phyloP scores from a whole-genome alignment of 2,888 invertebrate genomes.

The Meiosimyza platycephala region DNA sequence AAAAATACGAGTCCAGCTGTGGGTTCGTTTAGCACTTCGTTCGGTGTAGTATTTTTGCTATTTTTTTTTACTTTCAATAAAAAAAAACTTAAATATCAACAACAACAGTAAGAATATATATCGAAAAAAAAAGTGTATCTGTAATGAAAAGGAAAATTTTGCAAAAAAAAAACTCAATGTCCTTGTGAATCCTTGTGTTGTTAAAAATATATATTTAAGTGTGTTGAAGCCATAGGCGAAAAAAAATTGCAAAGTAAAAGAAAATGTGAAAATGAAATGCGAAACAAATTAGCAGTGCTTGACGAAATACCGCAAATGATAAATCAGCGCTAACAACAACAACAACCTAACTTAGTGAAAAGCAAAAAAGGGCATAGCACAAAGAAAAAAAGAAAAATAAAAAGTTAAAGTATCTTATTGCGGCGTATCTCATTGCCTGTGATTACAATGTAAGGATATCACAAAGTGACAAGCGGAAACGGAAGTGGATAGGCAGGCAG shows the following conservation, averaged over 20 bases:
- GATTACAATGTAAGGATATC: slow-evolving; percentile 2
- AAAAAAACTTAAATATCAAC: background rate
- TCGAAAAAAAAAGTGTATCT: background rate
- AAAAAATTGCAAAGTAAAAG: too few species aligned
- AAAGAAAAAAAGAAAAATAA: slow-evolving; percentile 9
- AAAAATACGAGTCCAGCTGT: slow-evolving; percentile 11
- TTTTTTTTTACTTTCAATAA: background rate
- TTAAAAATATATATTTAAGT: background rate
- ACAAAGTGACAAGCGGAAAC: slow-evolving; percentile 26
- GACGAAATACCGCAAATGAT: slow-evolving; percentile 2
- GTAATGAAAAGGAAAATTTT: background rate
- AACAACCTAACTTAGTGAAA: background rate
- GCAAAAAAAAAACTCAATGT: too few species aligned
- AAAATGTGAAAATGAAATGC: background rate
- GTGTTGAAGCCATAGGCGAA: background rate
- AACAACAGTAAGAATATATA: background rate
- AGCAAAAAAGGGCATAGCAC: too few species aligned
- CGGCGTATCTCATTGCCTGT: background rate
- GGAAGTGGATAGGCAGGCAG: slow-evolving; percentile 7
- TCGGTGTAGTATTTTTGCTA: background rate
- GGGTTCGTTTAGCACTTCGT: background rate
- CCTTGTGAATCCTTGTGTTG: too few species aligned
- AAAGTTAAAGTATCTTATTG: background rate
- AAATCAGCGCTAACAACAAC: background rate
- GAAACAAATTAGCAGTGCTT: background rate